Base-by-base conservation (phyloP, 2,888 invertebrate species). In the Schizaphis graminum region DNA sequence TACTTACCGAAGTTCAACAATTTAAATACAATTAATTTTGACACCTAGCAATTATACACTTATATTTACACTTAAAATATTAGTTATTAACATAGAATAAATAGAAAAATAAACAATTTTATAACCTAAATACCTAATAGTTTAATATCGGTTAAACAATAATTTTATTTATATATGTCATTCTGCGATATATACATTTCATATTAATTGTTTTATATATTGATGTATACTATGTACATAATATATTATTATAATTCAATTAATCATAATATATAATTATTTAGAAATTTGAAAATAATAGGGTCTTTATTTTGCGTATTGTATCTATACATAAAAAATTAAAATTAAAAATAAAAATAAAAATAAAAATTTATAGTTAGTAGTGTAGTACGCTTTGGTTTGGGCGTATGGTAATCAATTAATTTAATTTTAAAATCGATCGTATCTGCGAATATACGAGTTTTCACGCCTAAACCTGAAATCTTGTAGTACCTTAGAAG, bases 401-500 rank as follows among this genome's bases (percentile, higher is more conserved):
- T 77, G 77, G 77, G 35, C 21, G 21, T 77, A 77, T 77, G 21
- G 77, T 77, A 77, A 77, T 77, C 35, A 35, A 77, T 77, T 35
- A 77, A 44, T 26, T 44, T 13, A 85, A 85, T 77, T 44, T 11
- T 41, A 85, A 85, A 85, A 85, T 28, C 44, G 41, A 41, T 44
- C 44, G 44, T 85, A 85, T 85, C 44, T 85, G 44, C 28, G 47
- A 87, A 8, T 41, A 41, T 89, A n/a, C n/a, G 67, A 4, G 44
- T 90, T 67, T 90, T 67, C 67, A 67, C 67, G 47, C 47, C 47
- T 67, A 35, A 90, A 90, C 47, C 47, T 47, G n/a, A 47, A 89
- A 61, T 77, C 49, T 49, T 67, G 67, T 4, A 4, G 35, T 77
- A 24, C 44, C 44, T 47, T 47, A 47, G 44, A 0, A 47, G 44